Conservation (phyloP, 53 echinoderm and acorn worm species). For the Paracentrotus lividus region DNA sequence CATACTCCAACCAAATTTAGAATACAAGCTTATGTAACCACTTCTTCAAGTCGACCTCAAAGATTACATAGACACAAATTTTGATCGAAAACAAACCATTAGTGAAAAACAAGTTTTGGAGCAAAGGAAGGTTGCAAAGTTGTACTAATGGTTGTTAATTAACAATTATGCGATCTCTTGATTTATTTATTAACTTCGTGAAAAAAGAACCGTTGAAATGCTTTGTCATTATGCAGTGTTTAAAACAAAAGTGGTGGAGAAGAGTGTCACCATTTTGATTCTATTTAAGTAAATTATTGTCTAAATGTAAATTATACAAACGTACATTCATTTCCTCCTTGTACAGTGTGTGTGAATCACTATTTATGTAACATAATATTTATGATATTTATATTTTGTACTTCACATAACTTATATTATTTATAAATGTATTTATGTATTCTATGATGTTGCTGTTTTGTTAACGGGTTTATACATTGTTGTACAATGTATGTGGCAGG, state of each 20-base stretch:
- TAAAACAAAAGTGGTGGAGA: neutral
- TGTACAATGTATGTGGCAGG: neutral
- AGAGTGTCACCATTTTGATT: neutral
- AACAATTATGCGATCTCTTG: neutral
- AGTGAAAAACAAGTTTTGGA: neutral
- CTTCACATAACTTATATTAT: slow-evolving; percentile 57
- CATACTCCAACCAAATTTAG: neutral
- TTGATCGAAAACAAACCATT: neutral
- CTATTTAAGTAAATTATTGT: neutral
- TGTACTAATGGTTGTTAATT: neutral
- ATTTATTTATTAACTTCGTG: neutral
- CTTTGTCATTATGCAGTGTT: neutral
- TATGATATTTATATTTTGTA: slow-evolving; percentile 57
- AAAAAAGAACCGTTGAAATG: neutral
- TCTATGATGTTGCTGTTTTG: neutral
- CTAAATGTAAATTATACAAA: slow-evolving; percentile 13
- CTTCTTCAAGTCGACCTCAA: neutral
- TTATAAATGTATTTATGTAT: slow-evolving; percentile 52
- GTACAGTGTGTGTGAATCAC: slow-evolving; percentile 60
- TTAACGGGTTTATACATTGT: neutral
- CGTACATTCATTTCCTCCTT: slow-evolving; percentile 31
- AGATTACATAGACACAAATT: neutral
- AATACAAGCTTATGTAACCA: neutral
- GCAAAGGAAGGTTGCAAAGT: neutral
- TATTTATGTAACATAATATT: slow-evolving; percentile 49